Base-by-base conservation (phyloP, 2,888 invertebrate genomes). In the Calephelis perditalis region DNA sequence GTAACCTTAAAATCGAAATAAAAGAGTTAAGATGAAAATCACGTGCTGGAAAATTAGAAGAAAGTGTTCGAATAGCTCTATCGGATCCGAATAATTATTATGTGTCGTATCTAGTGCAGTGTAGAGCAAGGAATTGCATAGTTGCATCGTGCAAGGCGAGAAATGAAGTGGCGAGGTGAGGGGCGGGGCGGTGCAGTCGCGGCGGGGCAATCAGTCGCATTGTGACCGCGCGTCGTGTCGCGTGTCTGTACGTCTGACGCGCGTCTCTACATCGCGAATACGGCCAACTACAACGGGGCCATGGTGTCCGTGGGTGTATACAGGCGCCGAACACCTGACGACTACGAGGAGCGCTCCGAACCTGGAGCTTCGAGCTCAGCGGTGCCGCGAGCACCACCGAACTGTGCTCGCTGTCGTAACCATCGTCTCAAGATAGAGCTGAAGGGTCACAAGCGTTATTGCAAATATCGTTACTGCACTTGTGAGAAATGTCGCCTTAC, bases 381-480 rank as follows among this genome's bases (percentile, higher is more conserved):
- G 62, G 92, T 92, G 56, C 94, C 96, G 12, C 93, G 97, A 63
- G 96, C 96, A 66, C 96, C 96, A 7, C 97, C 97, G 15, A 97
- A 97, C 86, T 98, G 98, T 84, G 97, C 97, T 55, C 94, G 97
- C 40, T 98, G 98, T 84, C 92, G 97, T 64, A 98, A 98, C 91
- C 98, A 98, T 85, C 93, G 95, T n/a, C 92, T 96, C 76, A 96
- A 96, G 81, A 95, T 96, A 69, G 94, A 94, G 82, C 92, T 98
- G 67, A 97, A 97, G 84, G 97, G 97, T 12, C 98, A 98, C 91
- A 98, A 98, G 82, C 92, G 97, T 43, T 97, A 97, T 86, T 98
- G 98, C 92, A 93, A 94, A 75, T 97, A 92, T 86, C 94, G 96
- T 67, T 92, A 93, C 77, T 71, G 71, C 86, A 93, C 91, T 65